Evolutionary conservation across 2,888 invertebrate species (phyloP).

Genomic region (Rotaria macrura): DNA sequence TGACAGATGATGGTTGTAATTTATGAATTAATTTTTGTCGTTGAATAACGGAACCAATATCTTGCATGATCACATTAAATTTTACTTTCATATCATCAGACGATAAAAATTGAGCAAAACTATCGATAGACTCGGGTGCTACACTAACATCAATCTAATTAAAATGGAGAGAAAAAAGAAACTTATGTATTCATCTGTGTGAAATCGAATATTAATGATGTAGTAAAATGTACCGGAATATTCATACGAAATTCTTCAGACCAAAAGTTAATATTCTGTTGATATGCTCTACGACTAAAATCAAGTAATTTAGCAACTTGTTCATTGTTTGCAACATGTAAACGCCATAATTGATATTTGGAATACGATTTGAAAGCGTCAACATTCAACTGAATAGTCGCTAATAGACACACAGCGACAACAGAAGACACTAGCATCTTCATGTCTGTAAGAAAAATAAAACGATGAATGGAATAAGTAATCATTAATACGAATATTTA

Average conservation of each 20-base stretch:
- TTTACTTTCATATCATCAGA: neutral
- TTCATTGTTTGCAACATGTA: neutral
- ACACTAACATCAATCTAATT: neutral
- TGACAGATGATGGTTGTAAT: neutral
- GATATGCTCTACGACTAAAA: neutral
- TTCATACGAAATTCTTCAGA: neutral
- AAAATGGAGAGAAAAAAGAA: no score
- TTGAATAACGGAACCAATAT: constrained; percentile 18
- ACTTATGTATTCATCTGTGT: no score
- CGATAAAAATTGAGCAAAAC: neutral
- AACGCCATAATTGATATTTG: neutral
- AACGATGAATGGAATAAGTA: no score
- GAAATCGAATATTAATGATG: no score
- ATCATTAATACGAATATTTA: no score
- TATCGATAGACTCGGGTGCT: neutral
- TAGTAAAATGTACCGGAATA: neutral
- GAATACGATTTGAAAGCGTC: no score
- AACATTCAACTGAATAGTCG: no score
- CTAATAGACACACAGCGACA: no score
- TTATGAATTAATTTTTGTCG: constrained; percentile 10
- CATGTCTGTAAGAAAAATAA: no score
- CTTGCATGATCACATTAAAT: constrained; percentile 12
- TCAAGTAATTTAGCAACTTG: neutral
- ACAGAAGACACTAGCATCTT: no score
- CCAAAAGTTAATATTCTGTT: neutral